Base-by-base conservation (phyloP, 2,797 vertebrate genomes). In the Morus bassanus region DNA sequence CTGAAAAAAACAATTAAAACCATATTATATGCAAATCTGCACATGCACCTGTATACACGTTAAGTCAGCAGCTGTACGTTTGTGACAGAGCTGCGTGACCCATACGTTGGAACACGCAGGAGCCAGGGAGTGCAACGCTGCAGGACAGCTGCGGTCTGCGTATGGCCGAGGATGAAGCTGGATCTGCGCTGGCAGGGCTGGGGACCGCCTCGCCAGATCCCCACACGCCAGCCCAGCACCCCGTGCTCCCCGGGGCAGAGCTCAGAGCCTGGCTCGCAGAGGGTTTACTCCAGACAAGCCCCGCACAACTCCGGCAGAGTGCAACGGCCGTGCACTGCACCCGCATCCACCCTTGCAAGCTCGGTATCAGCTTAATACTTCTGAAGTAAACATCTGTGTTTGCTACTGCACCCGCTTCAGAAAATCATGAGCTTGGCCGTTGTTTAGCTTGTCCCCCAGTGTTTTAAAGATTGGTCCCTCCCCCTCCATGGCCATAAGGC, bases 71-170 rank as follows among this genome's bases (percentile, higher is more conserved):
- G 43, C 43, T 10, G 22, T 6, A 14, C 6, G 16, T 7, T 37
- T 9, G 72, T 2, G 59, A 9, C 48, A 8, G 31, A 35, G 43
- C 41, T 17, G 57, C 11, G 57, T 4, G 15, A 39, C 41, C 18
- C 51, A 4, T 3, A 11, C 3, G 6, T 1, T 11, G 12, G 11
- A 9, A 23, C 14, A 14, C 0, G 2, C 23, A 6, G 35, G 50
- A 21, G 23, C 27, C 39, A 0, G 33, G 57, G 23, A 30, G 19
- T 3, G 68, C 31, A 6, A 11, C 1, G 18, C 48, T 28, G 28
- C 28, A 22, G 33, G 15, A 12, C 24, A 19, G 53, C 54, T 4
- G 9, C 6, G 21, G 21, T 6, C 56, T 23, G 56, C 6, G 0
- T 7, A 5, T 0, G 3, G 79, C 46, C 9, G 21, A 24, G 13